Evolutionary conservation across 1,140 invertebrate genomes (phyloP).

Genomic region (Melanaphis sacchari): DNA sequence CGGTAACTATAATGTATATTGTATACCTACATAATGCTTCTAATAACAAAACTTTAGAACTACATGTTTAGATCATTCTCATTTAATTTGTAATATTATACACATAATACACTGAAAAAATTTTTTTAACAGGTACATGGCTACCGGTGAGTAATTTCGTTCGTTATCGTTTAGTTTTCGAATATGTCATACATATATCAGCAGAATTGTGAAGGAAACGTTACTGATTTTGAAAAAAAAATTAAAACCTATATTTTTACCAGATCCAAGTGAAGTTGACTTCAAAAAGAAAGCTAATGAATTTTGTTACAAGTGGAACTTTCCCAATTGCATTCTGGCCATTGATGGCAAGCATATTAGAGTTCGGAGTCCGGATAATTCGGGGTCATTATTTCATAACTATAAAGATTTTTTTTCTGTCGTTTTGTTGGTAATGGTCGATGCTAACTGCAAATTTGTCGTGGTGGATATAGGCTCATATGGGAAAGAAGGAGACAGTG

Average conservation of each 20-base stretch:
- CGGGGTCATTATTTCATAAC: too few species aligned
- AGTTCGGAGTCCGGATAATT: too few species aligned
- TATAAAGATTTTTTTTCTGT: too few species aligned
- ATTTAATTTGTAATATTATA: too few species aligned
- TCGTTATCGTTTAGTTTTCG: neutral
- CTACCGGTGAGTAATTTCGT: neutral
- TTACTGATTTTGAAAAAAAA: neutral
- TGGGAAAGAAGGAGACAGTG: constrained; percentile 1
- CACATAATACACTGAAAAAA: too few species aligned
- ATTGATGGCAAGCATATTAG: neutral
- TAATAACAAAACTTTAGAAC: neutral
- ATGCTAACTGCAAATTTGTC: neutral
- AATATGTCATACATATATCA: neutral
- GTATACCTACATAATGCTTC: neutral
- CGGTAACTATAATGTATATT: neutral
- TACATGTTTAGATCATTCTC: too few species aligned
- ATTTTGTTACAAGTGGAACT: neutral
- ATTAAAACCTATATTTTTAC: neutral
- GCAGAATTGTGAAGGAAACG: neutral
- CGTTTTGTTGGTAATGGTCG: too few species aligned
- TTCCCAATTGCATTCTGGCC: neutral
- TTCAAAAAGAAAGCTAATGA: neutral
- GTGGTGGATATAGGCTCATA: neutral
- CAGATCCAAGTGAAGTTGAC: neutral
- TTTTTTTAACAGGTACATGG: neutral